Evolutionary conservation across 2,113 vertebrate species (phyloP), one percentile per base, ranked within the genome.

Genomic region (Corythaixoides concolor): DNA sequence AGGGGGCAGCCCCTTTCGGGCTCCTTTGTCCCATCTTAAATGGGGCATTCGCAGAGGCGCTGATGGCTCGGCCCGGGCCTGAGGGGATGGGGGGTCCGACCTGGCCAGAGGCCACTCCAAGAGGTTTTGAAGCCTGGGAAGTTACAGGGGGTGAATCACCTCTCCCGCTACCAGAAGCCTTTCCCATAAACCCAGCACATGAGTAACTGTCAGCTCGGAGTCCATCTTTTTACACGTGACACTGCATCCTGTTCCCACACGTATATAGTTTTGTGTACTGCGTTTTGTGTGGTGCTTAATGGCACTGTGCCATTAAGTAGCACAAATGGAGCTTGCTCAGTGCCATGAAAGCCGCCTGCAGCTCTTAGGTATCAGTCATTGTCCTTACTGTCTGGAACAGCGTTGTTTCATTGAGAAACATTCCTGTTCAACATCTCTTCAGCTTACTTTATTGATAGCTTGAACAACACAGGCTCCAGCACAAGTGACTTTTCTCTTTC

Each of bases 261-360:
- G 3, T 4, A 2, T n/a, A 37, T 3, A 35, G 6, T 15, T 88
- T 26, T 33, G 21, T 56, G 6, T 20, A 55, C 5, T 0, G 1
- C 64, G 24, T 66, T 50, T 27, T 22, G 5, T 18, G 26, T 47
- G 35, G 3, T 41, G 8, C 74, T 50, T 70, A 49, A 39, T 39
- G 28, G 8, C 8, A 59, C 21, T 7, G 8, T 60, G n/a, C n/a
- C n/a, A n/a, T n/a, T n/a, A n/a, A n/a, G n/a, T n/a, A n/a, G n/a
- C n/a, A n/a, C n/a, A n/a, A n/a, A n/a, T n/a, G n/a, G n/a, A n/a
- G n/a, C n/a, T 64, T 45, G 2, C 11, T 60, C 21, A 28, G n/a
- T 28, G 15, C 55, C 32, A 13, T 15, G 16, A 35, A 70, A 66
- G 5, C 5, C 6, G 60, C 27, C 28, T 47, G 21, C 1, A 3